Evolutionary conservation across 2,797 vertebrate genomes (phyloP), one percentile per base, ranked within the genome.

Genomic region (Eutrigla gurnardus): DNA sequence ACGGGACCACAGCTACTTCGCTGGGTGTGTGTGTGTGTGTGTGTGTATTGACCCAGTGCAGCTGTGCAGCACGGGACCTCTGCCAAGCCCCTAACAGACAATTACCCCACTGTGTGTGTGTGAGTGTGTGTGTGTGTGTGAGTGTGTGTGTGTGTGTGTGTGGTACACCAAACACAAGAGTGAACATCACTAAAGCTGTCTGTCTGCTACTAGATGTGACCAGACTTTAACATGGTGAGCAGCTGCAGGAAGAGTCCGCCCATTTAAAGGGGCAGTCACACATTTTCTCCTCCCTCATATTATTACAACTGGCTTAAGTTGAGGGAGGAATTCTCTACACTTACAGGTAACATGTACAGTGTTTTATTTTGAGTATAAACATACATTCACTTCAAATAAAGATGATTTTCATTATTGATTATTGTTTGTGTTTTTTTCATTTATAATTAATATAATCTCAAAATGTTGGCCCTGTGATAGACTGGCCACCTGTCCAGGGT

Each of bases 61-160:
- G 92, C 92, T 93, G 92, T 91, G 90, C 81, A 86, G 85, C 62
- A 70, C 40, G 83, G 90, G 88, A 91, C 42, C 37, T 73, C 70
- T 80, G 92, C 91, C 90, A 93, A 90, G 71, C 83, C 87, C 75
- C 88, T 88, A 91, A 92, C 91, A 90, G 88, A 93, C 92, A 93
- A 93, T 91, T 89, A 89, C 77, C 85, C 89, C 89, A 85, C 82
- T 91, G 86, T 90, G 83, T 78, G 82, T 81, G 85, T 77, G 76
- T 65, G 76, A 60, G 82, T 74, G 73, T 70, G 77, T 67, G 70
- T 67, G 80, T 66, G 60, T 60, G 71, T 42, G 46, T 46, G 61
- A 61, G 66, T 59, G 54, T 60, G 57, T 58, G 71, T 73, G 11
- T 13, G 33, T 55, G 33, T 32, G 58, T 39, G 67, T 11, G 62